phyloP scores from a whole-genome alignment of 2,888 invertebrate species.

The Protonemura montana region DNA sequence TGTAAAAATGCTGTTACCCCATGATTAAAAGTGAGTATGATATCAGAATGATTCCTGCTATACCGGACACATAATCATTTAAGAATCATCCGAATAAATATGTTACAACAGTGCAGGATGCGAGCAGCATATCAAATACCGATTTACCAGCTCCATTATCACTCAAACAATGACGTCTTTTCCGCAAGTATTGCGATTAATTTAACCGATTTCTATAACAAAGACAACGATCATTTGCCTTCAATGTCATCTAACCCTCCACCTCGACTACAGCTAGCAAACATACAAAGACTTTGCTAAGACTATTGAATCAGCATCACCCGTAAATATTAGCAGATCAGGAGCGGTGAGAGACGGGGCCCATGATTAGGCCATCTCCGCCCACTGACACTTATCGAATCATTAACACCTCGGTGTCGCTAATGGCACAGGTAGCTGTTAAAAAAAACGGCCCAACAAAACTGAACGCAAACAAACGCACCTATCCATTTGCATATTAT shows the following conservation, averaged over 20 bases:
- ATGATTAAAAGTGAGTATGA: too few relatives aligned
- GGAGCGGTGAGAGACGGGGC: not conserved
- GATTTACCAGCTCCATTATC: not conserved
- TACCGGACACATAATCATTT: too few relatives aligned
- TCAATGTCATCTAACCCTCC: not conserved
- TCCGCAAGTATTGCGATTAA: not conserved
- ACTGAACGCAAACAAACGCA: not conserved
- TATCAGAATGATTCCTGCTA: too few relatives aligned
- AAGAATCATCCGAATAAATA: too few relatives aligned
- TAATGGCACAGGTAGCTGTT: not conserved
- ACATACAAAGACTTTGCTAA: not conserved
- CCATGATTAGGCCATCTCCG: not conserved
- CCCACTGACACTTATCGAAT: not conserved
- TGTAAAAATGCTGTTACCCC: too few relatives aligned
- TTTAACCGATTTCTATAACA: not conserved
- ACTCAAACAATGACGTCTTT: not conserved
- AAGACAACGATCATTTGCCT: not conserved
- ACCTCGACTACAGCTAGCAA: not conserved
- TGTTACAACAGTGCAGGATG: not conserved
- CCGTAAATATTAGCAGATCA: not conserved
- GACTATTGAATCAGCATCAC: not conserved
- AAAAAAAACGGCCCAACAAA: not conserved
- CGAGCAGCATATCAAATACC: not conserved
- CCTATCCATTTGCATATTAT: not conserved
- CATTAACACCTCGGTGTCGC: not conserved